A percentile compares a stretch with the other conserved stretches of the same genome.
phyloP scores from a whole-genome alignment of 1,140 invertebrate species.

The Pseudomyrmex pallidus region DNA sequence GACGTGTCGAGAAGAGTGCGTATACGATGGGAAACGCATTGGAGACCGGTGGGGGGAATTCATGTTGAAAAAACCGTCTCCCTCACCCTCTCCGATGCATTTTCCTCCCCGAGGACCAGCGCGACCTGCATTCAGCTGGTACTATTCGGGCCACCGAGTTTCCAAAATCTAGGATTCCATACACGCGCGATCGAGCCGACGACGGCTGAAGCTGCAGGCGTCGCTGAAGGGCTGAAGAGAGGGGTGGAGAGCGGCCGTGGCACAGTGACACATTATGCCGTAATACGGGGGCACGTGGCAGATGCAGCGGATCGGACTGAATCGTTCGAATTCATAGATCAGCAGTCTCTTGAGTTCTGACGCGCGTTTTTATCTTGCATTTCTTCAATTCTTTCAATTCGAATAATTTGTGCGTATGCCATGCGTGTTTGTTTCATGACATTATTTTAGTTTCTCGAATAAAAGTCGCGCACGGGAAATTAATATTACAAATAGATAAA shows the following conservation, averaged over 20 bases:
- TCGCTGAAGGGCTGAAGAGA: constrained; percentile 68
- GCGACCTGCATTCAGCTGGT: constrained; percentile 81
- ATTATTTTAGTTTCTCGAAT: no score
- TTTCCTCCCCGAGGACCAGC: constrained; percentile 44
- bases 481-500: neutral
- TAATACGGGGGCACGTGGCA: constrained; percentile 83
- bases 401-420: neutral
- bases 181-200: constrained; percentile 64
- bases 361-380: constrained; percentile 11
- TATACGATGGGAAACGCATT: constrained; percentile 35
- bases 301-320: constrained; percentile 78
- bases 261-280: constrained; percentile 84
- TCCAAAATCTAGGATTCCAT: constrained; percentile 82
- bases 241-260: constrained; percentile 70
- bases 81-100: constrained; percentile 10
- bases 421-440: no score
- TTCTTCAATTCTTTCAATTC: constrained; percentile 6
- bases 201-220: constrained; percentile 65
- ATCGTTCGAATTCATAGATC: constrained; percentile 59
- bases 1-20: constrained; percentile 19
- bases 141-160: constrained; percentile 78
- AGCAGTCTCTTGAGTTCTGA: constrained; percentile 45
- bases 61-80: constrained; percentile 72
- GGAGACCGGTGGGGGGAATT: constrained; percentile 17
- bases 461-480: neutral